These are phyloP conservation scores for Hipposideros larvatus DNA, from an alignment of 2,797 vertebrate genomes.

Conservation along the genomic window DNA sequence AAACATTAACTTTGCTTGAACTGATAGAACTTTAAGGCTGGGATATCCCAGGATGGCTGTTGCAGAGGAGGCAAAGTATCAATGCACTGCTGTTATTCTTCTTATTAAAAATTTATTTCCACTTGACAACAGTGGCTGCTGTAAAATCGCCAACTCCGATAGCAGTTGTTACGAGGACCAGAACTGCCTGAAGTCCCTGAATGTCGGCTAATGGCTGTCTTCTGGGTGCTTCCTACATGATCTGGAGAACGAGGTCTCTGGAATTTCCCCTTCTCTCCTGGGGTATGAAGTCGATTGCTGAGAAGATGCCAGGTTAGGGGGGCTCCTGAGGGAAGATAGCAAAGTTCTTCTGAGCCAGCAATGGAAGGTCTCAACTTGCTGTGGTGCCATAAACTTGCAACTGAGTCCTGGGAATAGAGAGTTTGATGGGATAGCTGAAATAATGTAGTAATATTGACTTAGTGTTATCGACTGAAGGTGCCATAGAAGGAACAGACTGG, in stretches of 20 bases:
- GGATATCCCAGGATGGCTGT: slow-evolving; percentile 57
- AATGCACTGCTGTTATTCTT: slow-evolving; percentile 49
- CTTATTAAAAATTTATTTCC: slow-evolving; percentile 77
- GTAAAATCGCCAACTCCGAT: slow-evolving; percentile 8
- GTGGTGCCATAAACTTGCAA: neutral
- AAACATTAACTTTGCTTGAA: slow-evolving; percentile 50
- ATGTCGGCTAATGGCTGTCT: neutral
- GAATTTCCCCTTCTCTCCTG: slow-evolving; percentile 39
- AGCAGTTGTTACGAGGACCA: neutral
- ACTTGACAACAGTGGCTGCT: slow-evolving; percentile 50
- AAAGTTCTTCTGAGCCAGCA: neutral
- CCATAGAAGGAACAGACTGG: neutral
- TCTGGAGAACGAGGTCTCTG: neutral
- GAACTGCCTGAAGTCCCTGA: neutral
- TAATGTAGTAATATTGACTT: neutral
- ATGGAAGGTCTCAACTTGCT: neutral
- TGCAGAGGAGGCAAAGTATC: slow-evolving; percentile 6
- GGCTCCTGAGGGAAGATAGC: neutral
- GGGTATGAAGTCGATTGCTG: neutral
- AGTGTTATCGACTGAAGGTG: neutral
- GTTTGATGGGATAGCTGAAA: neutral
- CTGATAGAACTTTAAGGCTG: slow-evolving; percentile 26
- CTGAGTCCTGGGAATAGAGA: neutral
- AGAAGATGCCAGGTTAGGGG: neutral
- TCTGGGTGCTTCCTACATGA: neutral